Evolutionary conservation across 2,888 invertebrate species (phyloP).

Genomic region (Tetrapedia diversipes): DNA sequence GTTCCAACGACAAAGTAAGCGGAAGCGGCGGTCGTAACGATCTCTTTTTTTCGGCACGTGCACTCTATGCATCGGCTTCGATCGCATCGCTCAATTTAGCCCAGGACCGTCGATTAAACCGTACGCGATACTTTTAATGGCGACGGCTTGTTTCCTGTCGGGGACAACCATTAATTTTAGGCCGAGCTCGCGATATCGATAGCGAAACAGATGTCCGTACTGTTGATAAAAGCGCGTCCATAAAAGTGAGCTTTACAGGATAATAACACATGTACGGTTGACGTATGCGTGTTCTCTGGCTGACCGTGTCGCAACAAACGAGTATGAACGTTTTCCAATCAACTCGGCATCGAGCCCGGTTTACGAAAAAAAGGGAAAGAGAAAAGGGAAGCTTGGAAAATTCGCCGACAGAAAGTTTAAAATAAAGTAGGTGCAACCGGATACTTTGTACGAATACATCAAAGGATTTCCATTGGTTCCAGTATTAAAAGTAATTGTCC

Average conservation of each 20-base stretch:
- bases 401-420: not conserved
- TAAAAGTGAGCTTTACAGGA: constrained; percentile 57
- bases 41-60: not conserved
- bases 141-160: constrained; percentile 50
- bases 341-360: constrained; percentile 29
- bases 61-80: not conserved
- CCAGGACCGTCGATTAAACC: constrained; percentile 50
- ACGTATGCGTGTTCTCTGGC: constrained; percentile 25
- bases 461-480: too few relatives aligned
- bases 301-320: constrained; percentile 30
- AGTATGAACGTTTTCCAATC: constrained; percentile 48
- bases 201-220: constrained; percentile 49
- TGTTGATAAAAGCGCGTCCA: constrained; percentile 57
- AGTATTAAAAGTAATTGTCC: too few relatives aligned
- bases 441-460: not conserved
- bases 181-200: constrained; percentile 52
- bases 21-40: not conserved
- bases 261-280: constrained; percentile 54
- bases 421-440: too few relatives aligned
- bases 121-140: constrained; percentile 50
- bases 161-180: constrained; percentile 57
- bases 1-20: not conserved
- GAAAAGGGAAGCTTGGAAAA: not conserved
- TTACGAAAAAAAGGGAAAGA: not conserved
- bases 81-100: constrained; percentile 42